Evolutionary conservation across 2,888 invertebrate genomes (phyloP).

Genomic region (Neoitamus cyanurus): DNA sequence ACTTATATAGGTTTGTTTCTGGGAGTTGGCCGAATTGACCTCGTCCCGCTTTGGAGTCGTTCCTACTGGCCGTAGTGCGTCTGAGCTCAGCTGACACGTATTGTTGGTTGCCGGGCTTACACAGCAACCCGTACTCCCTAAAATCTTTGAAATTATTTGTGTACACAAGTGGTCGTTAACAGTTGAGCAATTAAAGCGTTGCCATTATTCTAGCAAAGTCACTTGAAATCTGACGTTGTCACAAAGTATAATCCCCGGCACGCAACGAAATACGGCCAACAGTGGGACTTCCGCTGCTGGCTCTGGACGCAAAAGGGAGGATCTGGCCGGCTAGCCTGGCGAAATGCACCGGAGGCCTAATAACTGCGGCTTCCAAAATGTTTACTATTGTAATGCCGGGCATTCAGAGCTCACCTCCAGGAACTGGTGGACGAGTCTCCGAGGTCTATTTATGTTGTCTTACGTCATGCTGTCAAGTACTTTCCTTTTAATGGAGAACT

Average conservation of each 20-base stretch:
- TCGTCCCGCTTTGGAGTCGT: background rate
- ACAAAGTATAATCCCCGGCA: background rate
- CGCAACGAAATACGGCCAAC: background rate
- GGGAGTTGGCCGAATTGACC: background rate
- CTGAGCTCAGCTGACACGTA: background rate
- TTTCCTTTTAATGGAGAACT: constrained; percentile 12
- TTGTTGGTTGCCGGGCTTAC: background rate
- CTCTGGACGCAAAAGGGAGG: background rate
- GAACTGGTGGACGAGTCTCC: background rate
- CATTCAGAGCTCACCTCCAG: constrained; percentile 10
- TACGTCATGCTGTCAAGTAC: constrained; percentile 33
- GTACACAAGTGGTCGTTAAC: constrained; percentile 47
- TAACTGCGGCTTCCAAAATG: constrained; percentile 43
- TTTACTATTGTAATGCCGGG: constrained; percentile 47
- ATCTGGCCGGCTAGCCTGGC: background rate
- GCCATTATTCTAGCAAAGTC: background rate
- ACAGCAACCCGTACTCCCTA: background rate
- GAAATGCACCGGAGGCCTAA: constrained; percentile 36
- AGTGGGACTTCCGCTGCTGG: background rate
- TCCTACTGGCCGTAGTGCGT: background rate
- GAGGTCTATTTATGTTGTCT: constrained; percentile 38
- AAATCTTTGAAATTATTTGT: constrained; percentile 43
- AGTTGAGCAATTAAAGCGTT: constrained; percentile 47
- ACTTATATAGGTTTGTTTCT: background rate
- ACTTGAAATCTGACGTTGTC: background rate